Base-by-base conservation (phyloP, 1,140 invertebrate species). In the Proales similis region DNA sequence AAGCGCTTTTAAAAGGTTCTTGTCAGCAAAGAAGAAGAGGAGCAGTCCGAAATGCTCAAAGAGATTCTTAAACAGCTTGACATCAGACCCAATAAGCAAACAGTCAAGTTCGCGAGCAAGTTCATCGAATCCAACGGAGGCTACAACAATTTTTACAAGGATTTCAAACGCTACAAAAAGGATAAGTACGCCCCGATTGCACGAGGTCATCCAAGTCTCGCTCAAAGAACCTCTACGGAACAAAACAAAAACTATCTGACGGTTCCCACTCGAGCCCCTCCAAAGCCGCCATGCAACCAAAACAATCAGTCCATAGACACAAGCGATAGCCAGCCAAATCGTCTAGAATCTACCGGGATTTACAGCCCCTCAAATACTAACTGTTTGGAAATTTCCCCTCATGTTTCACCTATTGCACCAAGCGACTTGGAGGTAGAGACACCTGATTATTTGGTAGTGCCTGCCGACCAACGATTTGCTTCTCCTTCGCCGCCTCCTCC, bases 91-190 rank as follows among this genome's bases (percentile, higher is more conserved):
- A 57, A 42, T 42, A 42, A 42, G 17, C 32, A 57, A 9, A 26
- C 24, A 19, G 51, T 57, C 4, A 42, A 57, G 17, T 57, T 42
- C 9, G 51, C 51, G 2, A 42, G 45, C 22, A 57, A 30, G 39
- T 57, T 27, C 45, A 57, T 57, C 20, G 45, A 57, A 26, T 57
- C 51, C 39, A 57, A 43, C 30, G 51, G 51, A 27, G 51, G 51
- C 9, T 57, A 57, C 32, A 20, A 29, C 4, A 42, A 57, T 42
- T 57, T 42, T 42, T 42, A 42, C 4, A 39, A 57, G 19, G 51
- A 42, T 7, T 42, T 42, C 27, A 26, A 57, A 30, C 9, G 17
- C 12, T 20, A 12, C 33, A 20, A 42, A 57, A 9, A 9, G 9
- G 9, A 36, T 14, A 57, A 39, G 45, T 42, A 57, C 29, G 3